Evolutionary conservation across 2,888 invertebrate genomes (phyloP), one percentile per base, ranked within the genome.

Genomic region (Scaptomyza tumidula): DNA sequence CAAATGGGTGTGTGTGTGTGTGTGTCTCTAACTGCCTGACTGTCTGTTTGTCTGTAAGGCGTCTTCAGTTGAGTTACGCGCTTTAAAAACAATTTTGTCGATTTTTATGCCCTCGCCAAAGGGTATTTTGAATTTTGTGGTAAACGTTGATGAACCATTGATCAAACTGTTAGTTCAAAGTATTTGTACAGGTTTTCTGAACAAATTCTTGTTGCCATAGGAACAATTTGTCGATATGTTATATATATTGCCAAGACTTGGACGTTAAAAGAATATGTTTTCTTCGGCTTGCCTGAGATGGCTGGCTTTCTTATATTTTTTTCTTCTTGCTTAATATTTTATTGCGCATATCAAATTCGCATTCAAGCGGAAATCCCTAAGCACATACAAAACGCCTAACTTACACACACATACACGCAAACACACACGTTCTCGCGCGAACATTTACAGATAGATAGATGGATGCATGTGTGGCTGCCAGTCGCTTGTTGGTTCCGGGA

Each of bases 261-360:
- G 19, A 19, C 19, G n/a, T 13, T n/a, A 9, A 35, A 10, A 33
- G 19, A 35, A 39, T 50, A 50, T n/a, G 50, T 35, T 50, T 35
- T 24, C 35, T 50, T 50, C 19, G 35, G 19, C 10, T 19, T 35
- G 19, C 19, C 39, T 6, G 3, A 33, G 11, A 11, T 11, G 11
- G 33, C 33, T 33, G 33, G 2, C 31, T 33, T 10, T 33, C 33
- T 14, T 39, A 9, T 16, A 9, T 16, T 35, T 50, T 35, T n/a
- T 50, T 19, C 6, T 24, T 13, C 10, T 44, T 44, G 19, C 81
- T 85, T 80, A 86, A 85, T 85, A 84, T 85, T 85, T 81, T 86
- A 85, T 85, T 85, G 86, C 86, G 84, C 86, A 86, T 85, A 85
- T 85, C 86, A 85, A 82, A 85, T 78, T 85, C 84, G 80, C 86